These are phyloP conservation scores for Cyanoliseus patagonus DNA, from an alignment of 2,113 vertebrate species.

Conservation along the genomic window DNA sequence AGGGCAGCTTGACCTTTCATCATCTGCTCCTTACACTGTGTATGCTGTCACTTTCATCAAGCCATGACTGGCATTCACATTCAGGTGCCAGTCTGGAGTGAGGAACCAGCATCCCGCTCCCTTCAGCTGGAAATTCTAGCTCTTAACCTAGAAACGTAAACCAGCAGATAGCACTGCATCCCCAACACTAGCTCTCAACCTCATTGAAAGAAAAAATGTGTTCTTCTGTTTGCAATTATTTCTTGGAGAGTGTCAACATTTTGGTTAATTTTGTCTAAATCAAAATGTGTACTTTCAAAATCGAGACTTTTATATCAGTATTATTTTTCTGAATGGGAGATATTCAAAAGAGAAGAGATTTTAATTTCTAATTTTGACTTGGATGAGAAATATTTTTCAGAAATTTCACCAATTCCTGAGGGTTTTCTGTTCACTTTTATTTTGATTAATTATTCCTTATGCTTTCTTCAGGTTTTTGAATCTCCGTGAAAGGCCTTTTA, in stretches of 20 bases:
- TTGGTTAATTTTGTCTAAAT: background rate
- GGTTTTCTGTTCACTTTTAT: background rate
- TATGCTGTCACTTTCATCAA: background rate
- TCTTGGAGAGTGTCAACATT: background rate
- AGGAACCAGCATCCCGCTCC: background rate
- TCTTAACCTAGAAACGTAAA: background rate
- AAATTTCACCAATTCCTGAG: background rate
- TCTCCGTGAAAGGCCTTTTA: background rate
- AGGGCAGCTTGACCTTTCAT: background rate
- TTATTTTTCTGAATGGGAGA: background rate
- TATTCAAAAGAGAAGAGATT: background rate
- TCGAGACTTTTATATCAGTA: background rate
- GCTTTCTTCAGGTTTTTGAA: background rate
- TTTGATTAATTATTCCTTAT: background rate
- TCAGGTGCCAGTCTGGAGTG: background rate
- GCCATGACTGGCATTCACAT: background rate
- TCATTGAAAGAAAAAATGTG: background rate
- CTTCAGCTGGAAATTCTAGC: background rate
- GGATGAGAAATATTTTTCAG: background rate
- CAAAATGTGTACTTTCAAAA: background rate
- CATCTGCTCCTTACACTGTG: background rate
- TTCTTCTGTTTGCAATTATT: background rate
- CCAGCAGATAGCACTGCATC: background rate
- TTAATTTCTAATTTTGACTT: background rate
- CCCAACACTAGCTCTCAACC: fast-evolving